Percentiles rank a stretch among this genome's conserved stretches.
These are phyloP conservation scores for Leptinotarsa tumamoca DNA, from an alignment of 2,888 invertebrate genomes.

Conservation along the genomic window DNA sequence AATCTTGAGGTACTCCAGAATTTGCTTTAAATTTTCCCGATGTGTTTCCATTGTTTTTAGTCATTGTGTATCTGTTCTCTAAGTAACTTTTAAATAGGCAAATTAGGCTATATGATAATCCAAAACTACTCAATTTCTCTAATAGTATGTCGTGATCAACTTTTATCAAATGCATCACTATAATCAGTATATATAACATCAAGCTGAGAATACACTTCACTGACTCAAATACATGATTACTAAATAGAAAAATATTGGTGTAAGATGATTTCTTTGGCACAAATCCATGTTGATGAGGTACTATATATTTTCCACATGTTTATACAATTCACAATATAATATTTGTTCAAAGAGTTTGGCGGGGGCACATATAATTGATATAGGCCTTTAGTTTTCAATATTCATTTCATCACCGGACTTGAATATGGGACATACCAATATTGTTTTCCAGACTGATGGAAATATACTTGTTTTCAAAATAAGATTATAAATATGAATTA, in stretches of 20 bases:
- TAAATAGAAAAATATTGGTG: neutral
- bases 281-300: conserved; percentile 2
- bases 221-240: neutral
- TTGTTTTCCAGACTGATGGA: neutral
- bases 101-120: neutral
- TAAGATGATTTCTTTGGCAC: neutral
- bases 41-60: neutral
- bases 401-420: neutral
- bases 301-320: neutral
- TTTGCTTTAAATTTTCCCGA: neutral
- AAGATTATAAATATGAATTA: neutral
- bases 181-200: neutral
- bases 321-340: conserved; percentile 4
- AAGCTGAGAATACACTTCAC: neutral
- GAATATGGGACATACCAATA: neutral
- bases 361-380: neutral
- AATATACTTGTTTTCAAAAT: neutral
- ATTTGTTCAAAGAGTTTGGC: neutral
- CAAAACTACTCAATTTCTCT: neutral
- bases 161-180: neutral
- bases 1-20: neutral
- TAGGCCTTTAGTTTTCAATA: neutral
- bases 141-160: neutral
- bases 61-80: neutral
- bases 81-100: neutral